A percentile compares a stretch with the other conserved stretches of the same genome.
Evolutionary conservation across 1,140 invertebrate species (phyloP).

Genomic region (Ceratosolen fusciceps): DNA sequence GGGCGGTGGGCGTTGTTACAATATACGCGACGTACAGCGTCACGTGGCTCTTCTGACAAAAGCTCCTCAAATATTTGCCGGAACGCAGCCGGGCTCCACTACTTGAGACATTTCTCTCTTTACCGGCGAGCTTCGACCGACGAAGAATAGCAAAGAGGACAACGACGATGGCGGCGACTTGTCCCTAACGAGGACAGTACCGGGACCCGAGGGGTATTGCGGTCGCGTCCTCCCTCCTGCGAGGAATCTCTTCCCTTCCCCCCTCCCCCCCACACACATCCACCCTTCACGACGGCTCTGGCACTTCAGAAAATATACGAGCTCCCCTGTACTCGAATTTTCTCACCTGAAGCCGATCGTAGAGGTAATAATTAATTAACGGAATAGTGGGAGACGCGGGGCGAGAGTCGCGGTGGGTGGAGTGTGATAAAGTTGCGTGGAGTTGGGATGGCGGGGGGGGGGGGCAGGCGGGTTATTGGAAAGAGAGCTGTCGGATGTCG

Average conservation of each 20-base stretch:
- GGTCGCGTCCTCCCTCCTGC: background rate
- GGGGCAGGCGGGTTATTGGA: no score
- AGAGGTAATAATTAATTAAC: no score
- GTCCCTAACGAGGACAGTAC: background rate
- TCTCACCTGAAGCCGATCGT: no score
- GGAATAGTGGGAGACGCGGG: no score
- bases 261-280: no score
- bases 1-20: slow-evolving; percentile 11
- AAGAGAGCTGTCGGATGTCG: no score
- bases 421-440: no score
- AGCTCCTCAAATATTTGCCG: slow-evolving; percentile 51
- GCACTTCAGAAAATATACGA: no score
- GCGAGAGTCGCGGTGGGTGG: no score
- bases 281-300: no score
- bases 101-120: slow-evolving; percentile 36
- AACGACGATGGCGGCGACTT: background rate
- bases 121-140: background rate
- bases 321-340: no score
- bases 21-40: background rate
- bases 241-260: background rate
- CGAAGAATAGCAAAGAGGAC: background rate
- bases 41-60: slow-evolving; percentile 28
- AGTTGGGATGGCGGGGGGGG: no score
- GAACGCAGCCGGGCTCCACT: slow-evolving; percentile 23
- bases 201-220: background rate